A percentile compares a stretch with the other conserved stretches of the same genome.
Evolutionary conservation across 2,797 vertebrate genomes (phyloP).

Genomic region (Ceyx erithaca): DNA sequence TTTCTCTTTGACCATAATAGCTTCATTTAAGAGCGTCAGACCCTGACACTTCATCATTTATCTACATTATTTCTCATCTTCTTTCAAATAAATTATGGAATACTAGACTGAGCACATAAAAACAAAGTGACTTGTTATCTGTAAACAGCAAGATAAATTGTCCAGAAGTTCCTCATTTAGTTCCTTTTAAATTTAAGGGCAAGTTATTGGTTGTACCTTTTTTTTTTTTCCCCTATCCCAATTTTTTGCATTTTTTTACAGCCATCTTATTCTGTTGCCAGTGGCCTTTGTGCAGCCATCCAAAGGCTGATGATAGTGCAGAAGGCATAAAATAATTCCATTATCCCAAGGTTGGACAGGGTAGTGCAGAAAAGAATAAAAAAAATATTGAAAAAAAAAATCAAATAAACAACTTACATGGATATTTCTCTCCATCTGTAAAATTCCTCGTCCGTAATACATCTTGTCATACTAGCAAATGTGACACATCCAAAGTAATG

Average conservation of each 20-base stretch:
- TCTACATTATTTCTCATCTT: conserved; percentile 94
- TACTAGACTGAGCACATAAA: conserved; percentile 90
- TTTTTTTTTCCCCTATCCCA: conserved; percentile 45
- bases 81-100: conserved; percentile 91
- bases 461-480: conserved; percentile 79
- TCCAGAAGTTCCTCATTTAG: conserved; percentile 85
- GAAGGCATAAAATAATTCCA: conserved; percentile 83
- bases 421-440: conserved; percentile 75
- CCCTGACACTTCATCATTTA: conserved; percentile 92
- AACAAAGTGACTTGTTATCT: conserved; percentile 90
- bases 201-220: conserved; percentile 82
- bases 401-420: conserved; percentile 77
- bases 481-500: conserved; percentile 81
- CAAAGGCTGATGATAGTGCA: conserved; percentile 77
- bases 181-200: conserved; percentile 84
- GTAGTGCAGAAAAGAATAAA: conserved; percentile 35
- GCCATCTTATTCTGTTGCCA: conserved; percentile 82
- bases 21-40: conserved; percentile 91
- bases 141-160: conserved; percentile 91
- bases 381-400: conserved; percentile 44
- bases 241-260: conserved; percentile 82
- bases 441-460: conserved; percentile 66
- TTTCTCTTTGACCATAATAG: conserved; percentile 89
- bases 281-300: conserved; percentile 83
- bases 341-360: conserved; percentile 79